These are phyloP conservation scores for Plagodis pulveraria DNA, from an alignment of 2,888 invertebrate genomes.

Conservation along the genomic window DNA sequence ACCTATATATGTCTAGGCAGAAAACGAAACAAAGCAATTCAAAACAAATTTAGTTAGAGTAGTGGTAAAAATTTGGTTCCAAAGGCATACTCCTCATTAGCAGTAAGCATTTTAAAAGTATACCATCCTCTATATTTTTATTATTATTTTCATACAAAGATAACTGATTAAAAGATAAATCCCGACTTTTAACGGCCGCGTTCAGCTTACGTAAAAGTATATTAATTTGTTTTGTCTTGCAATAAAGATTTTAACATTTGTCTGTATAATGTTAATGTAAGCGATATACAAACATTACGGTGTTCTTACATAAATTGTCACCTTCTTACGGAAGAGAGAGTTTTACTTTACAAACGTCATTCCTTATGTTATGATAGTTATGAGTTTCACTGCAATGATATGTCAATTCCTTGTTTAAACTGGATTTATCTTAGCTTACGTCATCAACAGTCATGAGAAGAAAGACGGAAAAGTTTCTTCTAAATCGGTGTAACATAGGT, in stretches of 20 bases:
- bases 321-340: slow-evolving; percentile 34
- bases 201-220: too few relatives aligned
- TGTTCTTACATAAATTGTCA: slow-evolving; percentile 28
- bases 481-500: background rate
- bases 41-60: too few relatives aligned
- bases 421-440: background rate
- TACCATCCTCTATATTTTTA: too few relatives aligned
- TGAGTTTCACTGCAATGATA: slow-evolving; percentile 20
- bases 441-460: background rate
- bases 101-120: too few relatives aligned
- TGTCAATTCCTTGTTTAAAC: background rate
- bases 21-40: too few relatives aligned
- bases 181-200: too few relatives aligned
- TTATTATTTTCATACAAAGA: too few relatives aligned
- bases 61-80: too few relatives aligned
- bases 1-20: too few relatives aligned
- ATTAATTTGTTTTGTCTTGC: too few relatives aligned
- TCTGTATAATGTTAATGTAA: background rate
- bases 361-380: slow-evolving; percentile 6
- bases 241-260: background rate
- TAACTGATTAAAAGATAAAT: too few relatives aligned
- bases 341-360: slow-evolving; percentile 8
- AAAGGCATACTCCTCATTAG: too few relatives aligned
- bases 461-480: background rate
- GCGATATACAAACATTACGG: slow-evolving; percentile 14